Evolutionary conservation across 2,888 invertebrate genomes (phyloP), one percentile per base, ranked within the genome.

Genomic region (Ennomos quercinarius): DNA sequence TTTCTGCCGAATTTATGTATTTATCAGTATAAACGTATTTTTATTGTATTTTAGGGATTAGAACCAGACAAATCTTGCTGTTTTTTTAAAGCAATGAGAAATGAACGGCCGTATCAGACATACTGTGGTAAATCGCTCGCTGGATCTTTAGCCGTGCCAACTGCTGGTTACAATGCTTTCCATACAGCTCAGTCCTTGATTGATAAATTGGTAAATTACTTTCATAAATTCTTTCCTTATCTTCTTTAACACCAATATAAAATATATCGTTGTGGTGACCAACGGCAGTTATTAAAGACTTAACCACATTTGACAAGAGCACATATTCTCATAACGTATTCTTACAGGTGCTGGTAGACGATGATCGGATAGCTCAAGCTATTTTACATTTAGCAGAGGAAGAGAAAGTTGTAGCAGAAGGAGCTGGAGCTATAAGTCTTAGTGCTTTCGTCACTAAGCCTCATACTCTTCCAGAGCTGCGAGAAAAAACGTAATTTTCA

Each of bases 391-490:
- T 97, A 48, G 93, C 96, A 0, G 97, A 97, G 82, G 88, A 94
- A 65, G 97, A 97, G 80, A 96, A 96, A 76, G 94, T 96, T 59
- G 95, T 98, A 0, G 96, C 96, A 0, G 98, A 98, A 83, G 97
- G 97, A 0, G 97, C 97, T 9, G 98, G 97, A 0, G 98, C 97
- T 0, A 93, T 95, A 6, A 95, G 95, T 1, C 78, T 98, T n/a
- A 97, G 96, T 0, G 97, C 97, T 3, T 93, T 98, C 58, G 82
- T 98, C 44, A 94, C 95, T 8, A 95, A 75, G 6, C 84, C 86
- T 4, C 64, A 74, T 46, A 51, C 80, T 49, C 57, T 84, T 2
- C 80, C 84, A 10, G 84, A 83, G 57, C 65, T 87, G 34, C 62
- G 53, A 37, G 76, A 72, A 5, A 86, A 86, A 68, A 84, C 67